Evolutionary conservation across 2,888 invertebrate species (phyloP).

Genomic region (Mantis religiosa): DNA sequence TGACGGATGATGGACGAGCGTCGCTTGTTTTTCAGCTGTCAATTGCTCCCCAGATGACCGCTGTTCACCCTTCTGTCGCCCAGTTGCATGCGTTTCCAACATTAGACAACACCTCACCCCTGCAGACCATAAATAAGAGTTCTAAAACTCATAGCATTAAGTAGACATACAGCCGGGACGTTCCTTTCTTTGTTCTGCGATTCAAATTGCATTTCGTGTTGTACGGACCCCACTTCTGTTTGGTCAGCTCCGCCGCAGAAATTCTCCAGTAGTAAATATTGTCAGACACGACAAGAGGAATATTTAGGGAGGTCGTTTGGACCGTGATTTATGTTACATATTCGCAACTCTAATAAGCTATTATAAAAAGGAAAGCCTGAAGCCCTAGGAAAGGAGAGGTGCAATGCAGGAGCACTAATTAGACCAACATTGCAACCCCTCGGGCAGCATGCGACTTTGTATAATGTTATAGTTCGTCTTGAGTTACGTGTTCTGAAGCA

Average conservation of each 20-base stretch:
- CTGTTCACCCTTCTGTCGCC: neutral
- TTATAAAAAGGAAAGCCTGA: neutral
- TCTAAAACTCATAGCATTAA: neutral
- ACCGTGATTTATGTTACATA: neutral
- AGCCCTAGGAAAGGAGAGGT: neutral
- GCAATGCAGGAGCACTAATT: neutral
- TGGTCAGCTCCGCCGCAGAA: neutral
- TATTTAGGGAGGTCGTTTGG: neutral
- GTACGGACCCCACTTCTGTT: neutral
- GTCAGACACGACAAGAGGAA: neutral
- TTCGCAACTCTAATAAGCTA: neutral
- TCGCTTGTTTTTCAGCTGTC: constrained; percentile 6
- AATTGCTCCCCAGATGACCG: neutral
- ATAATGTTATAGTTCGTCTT: neutral
- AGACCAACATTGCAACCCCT: neutral
- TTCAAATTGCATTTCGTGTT: neutral
- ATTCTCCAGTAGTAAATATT: neutral
- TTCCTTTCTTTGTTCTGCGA: neutral
- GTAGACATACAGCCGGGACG: neutral
- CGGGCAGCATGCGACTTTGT: neutral
- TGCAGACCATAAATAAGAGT: neutral
- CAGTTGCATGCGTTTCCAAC: constrained; percentile 3
- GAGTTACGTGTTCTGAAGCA: neutral
- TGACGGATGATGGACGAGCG: neutral
- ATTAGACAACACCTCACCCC: neutral